Base-by-base conservation (phyloP, 1,140 invertebrate species). In the Adoxophyes honmai region DNA sequence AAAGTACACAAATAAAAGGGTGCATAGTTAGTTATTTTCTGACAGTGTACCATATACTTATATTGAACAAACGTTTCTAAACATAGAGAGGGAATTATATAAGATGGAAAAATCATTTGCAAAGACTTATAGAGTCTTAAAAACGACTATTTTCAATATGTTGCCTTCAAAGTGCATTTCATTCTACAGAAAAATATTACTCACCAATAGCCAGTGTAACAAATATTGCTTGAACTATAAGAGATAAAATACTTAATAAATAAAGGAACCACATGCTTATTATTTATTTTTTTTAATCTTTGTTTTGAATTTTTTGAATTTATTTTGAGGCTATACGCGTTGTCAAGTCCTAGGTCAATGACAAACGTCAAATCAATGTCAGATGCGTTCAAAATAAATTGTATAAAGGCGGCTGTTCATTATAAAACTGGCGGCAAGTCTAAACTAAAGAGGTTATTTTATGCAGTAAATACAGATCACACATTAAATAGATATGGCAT, bases 261-360 rank as follows among this genome's bases (percentile, higher is more conserved):
- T 82, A 79, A 36, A 85, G 36, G 48, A 78, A 80, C 48, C 69
- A 69, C 79, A 85, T 84, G 34, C 56, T 79, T 55, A 52, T 55
- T 51, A 56, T 60, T 4, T 21, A 1, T 28, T 8, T 55, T 21
- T 36, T 65, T 38, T 59, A 57, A 6, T 11, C 11, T 65, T 69
- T 76, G 60, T 77, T 78, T 73, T 71, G 65, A 57, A 63, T 64
- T 59, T 59, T 52, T 52, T 44, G 35, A 13, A 15, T 14, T 15
- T 38, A 18, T 34, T 64, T 68, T 60, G 9, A 77, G 78, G 75
- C 75, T 81, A 75, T 60, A 72, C 64, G 71, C 66, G 70, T 81
- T 75, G 68, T 73, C 66, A 70, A 42, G 18, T 48, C 9, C 42
- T 48, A 48, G 42, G 42, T 48, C 42, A 48, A 48, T 48, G 42